Evolutionary conservation across 92 coral and sea anemone genomes (phyloP).

Genomic region (Virgularia gustaviana): DNA sequence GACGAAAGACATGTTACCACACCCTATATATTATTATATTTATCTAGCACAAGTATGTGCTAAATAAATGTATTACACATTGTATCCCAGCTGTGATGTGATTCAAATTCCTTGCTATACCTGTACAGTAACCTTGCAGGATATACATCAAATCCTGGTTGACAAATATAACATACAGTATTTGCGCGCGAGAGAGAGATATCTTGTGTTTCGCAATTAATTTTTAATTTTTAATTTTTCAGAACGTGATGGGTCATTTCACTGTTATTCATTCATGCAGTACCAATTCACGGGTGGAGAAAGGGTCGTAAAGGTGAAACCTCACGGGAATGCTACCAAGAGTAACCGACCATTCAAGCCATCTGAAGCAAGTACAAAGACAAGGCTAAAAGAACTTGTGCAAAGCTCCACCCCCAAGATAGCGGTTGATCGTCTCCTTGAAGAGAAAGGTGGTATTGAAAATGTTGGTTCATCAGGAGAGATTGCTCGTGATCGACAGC

Average conservation of each 20-base stretch:
- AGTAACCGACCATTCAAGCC: not conserved
- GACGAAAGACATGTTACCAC: no score
- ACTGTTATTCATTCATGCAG: not conserved
- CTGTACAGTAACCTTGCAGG: no score
- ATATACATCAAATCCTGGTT: no score
- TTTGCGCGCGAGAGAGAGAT: no score
- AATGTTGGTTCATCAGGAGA: not conserved
- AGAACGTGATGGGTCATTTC: not conserved
- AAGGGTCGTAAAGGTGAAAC: not conserved
- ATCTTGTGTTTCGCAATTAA: no score
- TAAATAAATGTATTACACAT: no score
- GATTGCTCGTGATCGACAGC: conserved; percentile 2
- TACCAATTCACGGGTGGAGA: not conserved
- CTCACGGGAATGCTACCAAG: not conserved
- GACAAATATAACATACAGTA: no score
- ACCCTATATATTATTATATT: no score
- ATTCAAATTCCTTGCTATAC: no score
- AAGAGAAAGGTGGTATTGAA: conserved; percentile 1
- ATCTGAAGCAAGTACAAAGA: not conserved
- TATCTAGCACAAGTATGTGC: no score
- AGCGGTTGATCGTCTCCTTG: not conserved
- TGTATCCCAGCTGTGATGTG: no score
- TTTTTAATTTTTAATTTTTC: no score
- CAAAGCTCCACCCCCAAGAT: not conserved
- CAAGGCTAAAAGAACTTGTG: not conserved